Evolutionary conservation across 1,140 invertebrate genomes (phyloP).

Genomic region (Panagrolaimus sp.): DNA sequence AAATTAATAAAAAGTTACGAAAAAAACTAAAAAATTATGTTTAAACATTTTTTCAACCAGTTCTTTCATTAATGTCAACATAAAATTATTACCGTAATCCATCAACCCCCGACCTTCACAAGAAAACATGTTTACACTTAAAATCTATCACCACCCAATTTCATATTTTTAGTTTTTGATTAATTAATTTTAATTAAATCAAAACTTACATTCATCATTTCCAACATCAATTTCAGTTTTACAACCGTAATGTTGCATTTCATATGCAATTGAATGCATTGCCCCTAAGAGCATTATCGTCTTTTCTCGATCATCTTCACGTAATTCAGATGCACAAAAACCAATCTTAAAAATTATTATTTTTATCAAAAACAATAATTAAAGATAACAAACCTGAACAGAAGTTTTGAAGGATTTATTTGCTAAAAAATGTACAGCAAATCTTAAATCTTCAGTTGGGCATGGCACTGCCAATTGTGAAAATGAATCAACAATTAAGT

Average conservation of each 20-base stretch:
- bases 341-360: slow-evolving; percentile 27
- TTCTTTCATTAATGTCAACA: no score
- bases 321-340: slow-evolving; percentile 26
- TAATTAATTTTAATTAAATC: no score
- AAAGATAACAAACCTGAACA: slow-evolving; percentile 35
- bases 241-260: slow-evolving; percentile 22
- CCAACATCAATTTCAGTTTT: slow-evolving; percentile 28
- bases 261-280: slow-evolving; percentile 24
- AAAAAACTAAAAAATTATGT: no score
- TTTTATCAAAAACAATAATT: no score
- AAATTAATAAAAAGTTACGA: background rate
- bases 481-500: slow-evolving; percentile 33
- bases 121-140: background rate
- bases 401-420: slow-evolving; percentile 33
- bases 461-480: slow-evolving; percentile 26
- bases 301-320: slow-evolving; percentile 16
- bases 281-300: slow-evolving; percentile 20
- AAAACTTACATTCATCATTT: slow-evolving; percentile 17
- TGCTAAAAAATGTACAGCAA: slow-evolving; percentile 30
- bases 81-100: no score
- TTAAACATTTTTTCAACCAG: no score
- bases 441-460: slow-evolving; percentile 36
- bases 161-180: no score
- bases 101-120: slow-evolving; percentile 20
- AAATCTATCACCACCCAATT: background rate